phyloP scores from a whole-genome alignment of 2,888 invertebrate genomes.

The Drosophila borealis region DNA sequence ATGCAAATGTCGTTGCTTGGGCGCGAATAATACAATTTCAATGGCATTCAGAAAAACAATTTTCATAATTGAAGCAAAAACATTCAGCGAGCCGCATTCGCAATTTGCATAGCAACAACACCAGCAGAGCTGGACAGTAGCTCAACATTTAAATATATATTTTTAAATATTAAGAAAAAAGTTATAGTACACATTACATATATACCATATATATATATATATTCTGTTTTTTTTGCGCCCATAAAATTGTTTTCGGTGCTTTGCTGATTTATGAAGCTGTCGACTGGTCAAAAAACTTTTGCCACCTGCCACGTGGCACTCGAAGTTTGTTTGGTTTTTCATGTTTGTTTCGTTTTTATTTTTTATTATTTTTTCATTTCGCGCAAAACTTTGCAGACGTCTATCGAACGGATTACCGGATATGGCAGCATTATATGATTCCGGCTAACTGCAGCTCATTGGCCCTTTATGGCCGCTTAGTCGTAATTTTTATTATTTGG shows the following conservation, averaged over 20 bases:
- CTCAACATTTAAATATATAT: constrained; percentile 48
- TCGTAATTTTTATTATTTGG: constrained; percentile 74
- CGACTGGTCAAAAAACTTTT: constrained; percentile 32
- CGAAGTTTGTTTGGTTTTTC: constrained; percentile 16
- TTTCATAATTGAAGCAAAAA: constrained; percentile 75
- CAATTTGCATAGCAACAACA: constrained; percentile 53
- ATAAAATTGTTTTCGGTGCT: constrained; percentile 31
- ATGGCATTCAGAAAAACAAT: constrained; percentile 76
- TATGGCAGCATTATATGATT: constrained; percentile 13
- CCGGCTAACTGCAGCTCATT: constrained; percentile 61
- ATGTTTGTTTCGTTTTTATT: neutral
- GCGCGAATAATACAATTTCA: constrained; percentile 77
- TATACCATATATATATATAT: neutral
- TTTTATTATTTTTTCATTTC: neutral
- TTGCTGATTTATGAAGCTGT: constrained; percentile 48
- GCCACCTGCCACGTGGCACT: constrained; percentile 30
- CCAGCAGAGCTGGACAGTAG: constrained; percentile 12
- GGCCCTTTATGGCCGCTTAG: constrained; percentile 72
- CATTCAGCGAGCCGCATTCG: constrained; percentile 50
- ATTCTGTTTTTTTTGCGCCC: constrained; percentile 6
- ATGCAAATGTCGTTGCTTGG: constrained; percentile 72
- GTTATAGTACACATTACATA: too few relatives aligned
- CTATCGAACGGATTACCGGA: constrained; percentile 55
- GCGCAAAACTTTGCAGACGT: constrained; percentile 69
- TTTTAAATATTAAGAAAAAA: constrained; percentile 1